A percentile compares a stretch with the other conserved stretches of the same genome.
These are phyloP conservation scores for Darevskia mixta DNA, from an alignment of 2,797 vertebrate genomes.

Conservation along the genomic window DNA sequence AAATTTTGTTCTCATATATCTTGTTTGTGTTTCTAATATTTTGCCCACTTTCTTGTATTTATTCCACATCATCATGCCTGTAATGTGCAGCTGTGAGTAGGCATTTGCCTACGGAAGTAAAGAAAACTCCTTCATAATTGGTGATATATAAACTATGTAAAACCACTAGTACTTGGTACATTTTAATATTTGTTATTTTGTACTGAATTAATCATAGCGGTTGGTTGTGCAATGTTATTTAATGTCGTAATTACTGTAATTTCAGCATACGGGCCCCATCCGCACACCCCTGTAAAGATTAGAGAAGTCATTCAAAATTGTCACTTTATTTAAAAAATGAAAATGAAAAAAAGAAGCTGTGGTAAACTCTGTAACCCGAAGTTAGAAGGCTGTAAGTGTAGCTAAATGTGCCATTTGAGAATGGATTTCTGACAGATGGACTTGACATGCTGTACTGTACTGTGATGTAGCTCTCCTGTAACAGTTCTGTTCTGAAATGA, in stretches of 20 bases:
- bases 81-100: slow-evolving; percentile 93
- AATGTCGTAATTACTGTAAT: slow-evolving; percentile 87
- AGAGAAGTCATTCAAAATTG: slow-evolving; percentile 76
- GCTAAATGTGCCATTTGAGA: slow-evolving; percentile 69
- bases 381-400: slow-evolving; percentile 70
- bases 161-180: slow-evolving; percentile 85
- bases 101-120: slow-evolving; percentile 87
- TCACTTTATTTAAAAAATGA: slow-evolving; percentile 73
- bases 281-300: slow-evolving; percentile 79
- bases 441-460: slow-evolving; percentile 74
- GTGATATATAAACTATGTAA: slow-evolving; percentile 79
- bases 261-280: slow-evolving; percentile 77
- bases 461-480: slow-evolving; percentile 82
- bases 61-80: slow-evolving; percentile 88
- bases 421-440: slow-evolving; percentile 76
- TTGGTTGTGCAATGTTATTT: slow-evolving; percentile 89
- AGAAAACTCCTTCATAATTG: slow-evolving; percentile 79
- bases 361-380: slow-evolving; percentile 76
- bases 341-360: slow-evolving; percentile 75
- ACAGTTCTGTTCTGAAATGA: slow-evolving; percentile 81
- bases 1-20: slow-evolving; percentile 81
- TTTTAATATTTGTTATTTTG: slow-evolving; percentile 85
- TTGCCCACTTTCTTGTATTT: slow-evolving; percentile 90
- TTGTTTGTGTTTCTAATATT: slow-evolving; percentile 81
- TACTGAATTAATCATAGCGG: slow-evolving; percentile 85